Conservation (phyloP, 2,113 vertebrate genomes). For the Origma solitaria region DNA sequence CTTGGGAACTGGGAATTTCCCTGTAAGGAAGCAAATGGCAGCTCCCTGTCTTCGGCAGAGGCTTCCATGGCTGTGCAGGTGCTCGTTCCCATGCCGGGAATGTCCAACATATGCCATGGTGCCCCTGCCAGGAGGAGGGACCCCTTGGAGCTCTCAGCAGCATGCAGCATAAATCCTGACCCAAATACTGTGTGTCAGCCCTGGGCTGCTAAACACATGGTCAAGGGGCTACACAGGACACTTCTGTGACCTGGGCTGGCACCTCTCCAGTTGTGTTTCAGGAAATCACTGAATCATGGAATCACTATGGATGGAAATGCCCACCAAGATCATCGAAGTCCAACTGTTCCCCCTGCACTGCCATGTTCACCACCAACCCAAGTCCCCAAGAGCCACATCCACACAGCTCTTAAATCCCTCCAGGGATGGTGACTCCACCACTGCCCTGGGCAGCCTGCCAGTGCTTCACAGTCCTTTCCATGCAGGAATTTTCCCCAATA, state of each 20-base stretch:
- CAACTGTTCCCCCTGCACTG: neutral
- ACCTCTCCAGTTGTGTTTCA: neutral
- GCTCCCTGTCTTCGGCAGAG: neutral
- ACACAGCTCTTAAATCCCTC: neutral
- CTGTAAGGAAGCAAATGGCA: neutral
- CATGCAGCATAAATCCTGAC: neutral
- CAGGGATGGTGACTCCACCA: neutral
- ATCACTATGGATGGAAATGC: neutral
- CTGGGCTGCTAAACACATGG: neutral
- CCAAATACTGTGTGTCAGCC: neutral
- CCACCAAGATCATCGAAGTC: neutral
- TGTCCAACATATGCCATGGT: neutral
- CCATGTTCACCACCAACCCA: neutral
- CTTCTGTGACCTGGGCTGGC: neutral
- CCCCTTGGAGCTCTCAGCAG: neutral
- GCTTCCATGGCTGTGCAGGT: neutral
- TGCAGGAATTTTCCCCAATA: neutral
- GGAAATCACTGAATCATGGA: neutral
- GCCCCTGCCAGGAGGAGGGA: neutral
- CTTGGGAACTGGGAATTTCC: neutral
- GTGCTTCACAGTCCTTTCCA: neutral
- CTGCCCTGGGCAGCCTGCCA: neutral
- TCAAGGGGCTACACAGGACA: neutral
- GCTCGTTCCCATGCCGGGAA: accelerated
- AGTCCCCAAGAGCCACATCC: neutral